Conservation (phyloP, 2,797 vertebrate species). For the Poeciliopsis turneri region DNA sequence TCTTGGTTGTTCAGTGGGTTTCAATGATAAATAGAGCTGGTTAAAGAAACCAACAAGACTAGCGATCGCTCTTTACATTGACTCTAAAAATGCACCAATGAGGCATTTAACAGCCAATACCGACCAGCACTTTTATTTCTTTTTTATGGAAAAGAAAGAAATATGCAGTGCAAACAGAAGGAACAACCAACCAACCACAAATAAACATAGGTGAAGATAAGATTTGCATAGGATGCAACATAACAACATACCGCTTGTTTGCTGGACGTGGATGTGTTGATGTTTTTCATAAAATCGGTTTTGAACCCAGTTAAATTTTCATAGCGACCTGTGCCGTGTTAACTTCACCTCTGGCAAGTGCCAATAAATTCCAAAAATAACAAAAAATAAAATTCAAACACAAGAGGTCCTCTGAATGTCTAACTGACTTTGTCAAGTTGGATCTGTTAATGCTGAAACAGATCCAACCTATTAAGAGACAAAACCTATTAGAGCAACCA, state of each 20-base stretch:
- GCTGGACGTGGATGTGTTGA: neutral
- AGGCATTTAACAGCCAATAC: neutral
- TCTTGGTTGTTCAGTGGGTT: neutral
- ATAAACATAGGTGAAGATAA: neutral
- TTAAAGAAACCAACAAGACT: neutral
- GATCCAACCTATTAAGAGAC: too few relatives aligned
- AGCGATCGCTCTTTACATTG: neutral
- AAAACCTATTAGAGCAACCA: neutral
- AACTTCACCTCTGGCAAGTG: too few relatives aligned
- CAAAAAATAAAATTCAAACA: neutral
- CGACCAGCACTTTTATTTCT: neutral
- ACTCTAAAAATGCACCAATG: neutral
- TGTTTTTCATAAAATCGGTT: neutral
- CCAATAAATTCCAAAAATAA: neutral
- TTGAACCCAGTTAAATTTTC: neutral
- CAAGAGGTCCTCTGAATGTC: neutral
- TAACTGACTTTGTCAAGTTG: neutral
- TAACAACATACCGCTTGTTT: neutral
- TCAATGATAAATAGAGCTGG: neutral
- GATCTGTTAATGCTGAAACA: too few relatives aligned
- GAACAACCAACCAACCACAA: neutral
- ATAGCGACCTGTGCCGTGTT: too few relatives aligned
- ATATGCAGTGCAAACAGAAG: neutral
- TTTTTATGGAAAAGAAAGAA: neutral
- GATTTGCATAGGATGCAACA: neutral